Evolutionary conservation across 2,888 invertebrate species (phyloP).

Genomic region (Parnassius apollo): DNA sequence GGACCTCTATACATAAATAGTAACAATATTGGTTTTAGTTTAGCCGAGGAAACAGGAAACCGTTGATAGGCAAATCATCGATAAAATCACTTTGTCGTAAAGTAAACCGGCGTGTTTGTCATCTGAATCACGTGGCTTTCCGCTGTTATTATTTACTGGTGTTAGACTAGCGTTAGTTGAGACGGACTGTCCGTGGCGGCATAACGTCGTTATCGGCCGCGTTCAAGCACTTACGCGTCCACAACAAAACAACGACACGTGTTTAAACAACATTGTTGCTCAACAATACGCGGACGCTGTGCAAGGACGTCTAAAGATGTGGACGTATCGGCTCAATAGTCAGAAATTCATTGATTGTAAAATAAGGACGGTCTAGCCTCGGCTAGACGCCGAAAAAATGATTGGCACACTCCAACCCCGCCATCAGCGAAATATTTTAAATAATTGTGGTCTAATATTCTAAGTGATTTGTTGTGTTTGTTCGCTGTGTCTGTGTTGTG

Average conservation of each 20-base stretch:
- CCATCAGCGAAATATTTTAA: conserved; percentile 43
- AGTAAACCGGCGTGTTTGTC: conserved; percentile 64
- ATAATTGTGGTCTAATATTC: conserved; percentile 48
- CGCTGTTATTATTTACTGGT: conserved; percentile 63
- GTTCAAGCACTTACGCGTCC: conserved; percentile 48
- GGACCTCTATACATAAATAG: background rate
- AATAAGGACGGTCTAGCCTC: conserved; percentile 30
- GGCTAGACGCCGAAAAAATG: conserved; percentile 25
- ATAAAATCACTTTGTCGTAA: conserved; percentile 54
- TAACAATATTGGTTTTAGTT: conserved; percentile 9
- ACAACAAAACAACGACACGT: conserved; percentile 69
- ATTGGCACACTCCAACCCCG: conserved; percentile 10
- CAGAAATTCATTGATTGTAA: conserved; percentile 14
- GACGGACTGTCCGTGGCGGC: conserved; percentile 64
- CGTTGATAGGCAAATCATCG: conserved; percentile 36
- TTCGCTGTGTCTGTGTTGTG: conserved; percentile 43
- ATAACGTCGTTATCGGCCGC: conserved; percentile 63
- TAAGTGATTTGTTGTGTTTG: conserved; percentile 46
- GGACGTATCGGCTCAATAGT: conserved; percentile 30
- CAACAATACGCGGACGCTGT: conserved; percentile 72
- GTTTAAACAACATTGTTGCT: conserved; percentile 79
- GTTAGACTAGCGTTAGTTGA: conserved; percentile 69
- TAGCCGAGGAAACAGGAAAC: conserved; percentile 27
- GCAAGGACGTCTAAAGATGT: conserved; percentile 55
- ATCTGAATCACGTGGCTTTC: conserved; percentile 76